Percentiles rank a stretch among this genome's conserved stretches.
Conservation (phyloP, 2,113 vertebrate species). For the Pteropus alecto region DNA sequence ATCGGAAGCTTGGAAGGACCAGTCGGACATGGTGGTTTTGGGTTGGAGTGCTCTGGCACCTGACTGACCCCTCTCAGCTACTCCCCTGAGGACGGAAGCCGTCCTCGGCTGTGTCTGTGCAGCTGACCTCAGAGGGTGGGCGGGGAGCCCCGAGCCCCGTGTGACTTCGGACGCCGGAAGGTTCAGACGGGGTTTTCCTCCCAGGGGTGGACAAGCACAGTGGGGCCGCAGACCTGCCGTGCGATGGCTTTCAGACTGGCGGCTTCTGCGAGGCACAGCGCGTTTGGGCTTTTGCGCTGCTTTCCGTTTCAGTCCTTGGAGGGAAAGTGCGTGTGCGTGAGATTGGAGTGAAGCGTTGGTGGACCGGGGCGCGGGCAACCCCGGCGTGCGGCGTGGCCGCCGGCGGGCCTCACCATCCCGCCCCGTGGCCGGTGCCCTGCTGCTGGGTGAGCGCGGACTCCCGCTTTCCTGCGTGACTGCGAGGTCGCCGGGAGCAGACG, state of each 20-base stretch:
- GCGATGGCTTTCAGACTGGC: rapidly evolving
- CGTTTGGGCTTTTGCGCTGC: too few relatives aligned
- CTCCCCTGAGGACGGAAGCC: background rate
- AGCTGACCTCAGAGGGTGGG: rapidly evolving
- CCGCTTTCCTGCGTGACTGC: rapidly evolving
- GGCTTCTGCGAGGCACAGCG: rapidly evolving
- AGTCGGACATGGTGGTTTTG: rapidly evolving
- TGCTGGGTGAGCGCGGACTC: too few relatives aligned
- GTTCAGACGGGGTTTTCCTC: rapidly evolving
- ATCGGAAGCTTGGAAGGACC: background rate
- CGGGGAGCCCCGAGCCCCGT: background rate
- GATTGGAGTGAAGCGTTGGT: rapidly evolving
- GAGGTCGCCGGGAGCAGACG: too few relatives aligned
- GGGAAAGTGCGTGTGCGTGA: background rate
- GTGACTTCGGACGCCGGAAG: rapidly evolving
- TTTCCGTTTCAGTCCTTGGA: background rate
- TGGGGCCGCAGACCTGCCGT: background rate
- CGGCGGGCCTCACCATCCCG: background rate
- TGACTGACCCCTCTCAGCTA: background rate
- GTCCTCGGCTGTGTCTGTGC: background rate
- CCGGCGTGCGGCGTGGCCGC: rapidly evolving
- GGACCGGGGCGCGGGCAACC: background rate
- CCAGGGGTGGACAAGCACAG: rapidly evolving
- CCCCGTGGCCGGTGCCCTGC: background rate
- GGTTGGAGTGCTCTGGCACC: rapidly evolving